Base-by-base conservation (phyloP, 2,113 vertebrate genomes). In the Psophia crepitans region DNA sequence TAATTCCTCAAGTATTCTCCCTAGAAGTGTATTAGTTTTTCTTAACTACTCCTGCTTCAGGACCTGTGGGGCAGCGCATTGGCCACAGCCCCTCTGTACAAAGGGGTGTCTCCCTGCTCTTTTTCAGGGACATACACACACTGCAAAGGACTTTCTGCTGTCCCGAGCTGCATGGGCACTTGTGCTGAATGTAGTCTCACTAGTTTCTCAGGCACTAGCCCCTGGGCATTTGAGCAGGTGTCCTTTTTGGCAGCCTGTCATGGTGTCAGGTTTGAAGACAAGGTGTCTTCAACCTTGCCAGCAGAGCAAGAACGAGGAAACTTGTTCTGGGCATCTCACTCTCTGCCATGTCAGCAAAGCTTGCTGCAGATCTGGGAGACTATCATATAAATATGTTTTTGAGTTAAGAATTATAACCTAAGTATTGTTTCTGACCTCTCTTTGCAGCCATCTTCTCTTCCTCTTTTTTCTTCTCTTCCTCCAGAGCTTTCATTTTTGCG, bases 401-500 rank as follows among this genome's bases (percentile, higher is more conserved):
- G 24, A 79, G 13, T 30, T n/a, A 79, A 48, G 37, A 89, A 76
- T 46, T 3, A 87, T 76, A 73, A 63, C 2, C 13, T 64, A 53
- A 33, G 16, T 53, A 56, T 56, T 79, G 27, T 79, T 90, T 65
- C 96, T 75, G 57, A 99, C 99, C 98, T 98, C 98, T 98, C 82
- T 91, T 97, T 87, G 94, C 93, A 54, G 90, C 96, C 21, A 58
- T n/a, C 28, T 87, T 97, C 26, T 97, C 98, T 24, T 98, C 98
- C 53, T 97, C 97, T 12, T 98, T 97, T 78, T 98, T 98, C 86
- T 98, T 98, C 91, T 98, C 97, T 8, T 99, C 99, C 77, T 99
- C 99, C 26, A 99, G 79, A 44, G 66, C 98, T 98, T 99, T 99
- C 78, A 99, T 95, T 96, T 98, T 98, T 33, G 98, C 98, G 39